Conservation (phyloP, 2,797 vertebrate species). For the Molossus alvarezi region DNA sequence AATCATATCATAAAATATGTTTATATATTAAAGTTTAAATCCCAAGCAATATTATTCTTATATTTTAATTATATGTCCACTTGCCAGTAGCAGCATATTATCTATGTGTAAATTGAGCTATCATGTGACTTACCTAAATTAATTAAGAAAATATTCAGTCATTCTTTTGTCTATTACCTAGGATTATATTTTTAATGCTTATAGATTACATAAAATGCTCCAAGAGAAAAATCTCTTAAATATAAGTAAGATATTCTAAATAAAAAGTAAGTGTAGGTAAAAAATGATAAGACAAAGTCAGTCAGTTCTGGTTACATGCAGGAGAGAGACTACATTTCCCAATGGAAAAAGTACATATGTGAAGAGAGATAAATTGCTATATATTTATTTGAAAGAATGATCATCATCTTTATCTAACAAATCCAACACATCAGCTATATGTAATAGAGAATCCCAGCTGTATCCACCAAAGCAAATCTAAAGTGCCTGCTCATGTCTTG, state of each 20-base stretch:
- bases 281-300: neutral
- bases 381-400: slow-evolving; percentile 8
- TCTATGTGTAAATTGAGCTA: neutral
- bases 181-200: neutral
- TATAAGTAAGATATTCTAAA: neutral
- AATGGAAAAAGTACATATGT: neutral
- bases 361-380: neutral
- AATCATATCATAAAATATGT: neutral
- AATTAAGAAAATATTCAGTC: slow-evolving; percentile 26
- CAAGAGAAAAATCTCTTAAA: slow-evolving; percentile 1
- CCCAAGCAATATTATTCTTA: neutral
- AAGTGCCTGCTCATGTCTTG: neutral
- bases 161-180: slow-evolving; percentile 41
- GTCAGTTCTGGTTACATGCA: neutral
- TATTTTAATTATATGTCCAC: neutral
- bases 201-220: neutral
- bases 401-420: slow-evolving; percentile 54
- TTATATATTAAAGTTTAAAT: slow-evolving; percentile 36
- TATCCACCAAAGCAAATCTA: neutral
- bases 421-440: neutral
- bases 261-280: neutral
- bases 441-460: neutral
- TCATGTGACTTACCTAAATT: slow-evolving; percentile 21
- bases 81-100: neutral
- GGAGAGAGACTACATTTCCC: slow-evolving; percentile 3